Evolutionary conservation across 2,888 invertebrate species (phyloP), one percentile per base, ranked within the genome.

Genomic region (Ditylenchus weischeri): DNA sequence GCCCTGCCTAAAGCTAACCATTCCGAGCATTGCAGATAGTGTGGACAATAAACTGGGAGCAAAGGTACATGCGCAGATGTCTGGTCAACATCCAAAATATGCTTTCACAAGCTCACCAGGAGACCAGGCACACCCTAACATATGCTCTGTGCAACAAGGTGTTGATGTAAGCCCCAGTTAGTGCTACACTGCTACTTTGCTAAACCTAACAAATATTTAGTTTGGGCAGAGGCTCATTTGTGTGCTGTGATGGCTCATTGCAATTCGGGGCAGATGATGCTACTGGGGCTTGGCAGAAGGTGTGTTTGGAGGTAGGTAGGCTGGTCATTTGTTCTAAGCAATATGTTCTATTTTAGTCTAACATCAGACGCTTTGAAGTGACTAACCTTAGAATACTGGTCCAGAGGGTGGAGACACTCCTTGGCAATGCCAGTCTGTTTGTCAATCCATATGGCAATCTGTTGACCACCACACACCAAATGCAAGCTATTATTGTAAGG

Each of bases 181-280:
- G 3, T 43, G 43, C 15, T 43, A 13, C 3, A 65, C 29, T 65
- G 23, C 5, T 23, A 57, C 13, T 43, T 13, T 43, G 15, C 13
- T 43, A 43, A 38, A 8, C 38, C 38, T 43, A 43, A 29, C 5
- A 4, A 29, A 15, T 6, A 15, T 75, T 57, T 62, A 78, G 79
- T 48, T 81, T 81, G 57, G 81, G 81, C 36, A 70, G 81, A 47
- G 80, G 81, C 10, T 79, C 81, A 3, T 76, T 72, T 67, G 72
- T 78, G 35, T 80, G 79, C 65, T 79, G 79, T 65, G 79, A 81
- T 59, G 81, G 81, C 15, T 76, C 78, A 0, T 66, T 81, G 10
- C 81, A 81, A 70, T 77, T 81, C 47, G 81, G 79, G 7, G 81
- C 79, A 21, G 81, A 81, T 63, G 74, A 82, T 57, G 79, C 80